phyloP scores from a whole-genome alignment of 2,797 vertebrate species.

The Microhierax caerulescens region DNA sequence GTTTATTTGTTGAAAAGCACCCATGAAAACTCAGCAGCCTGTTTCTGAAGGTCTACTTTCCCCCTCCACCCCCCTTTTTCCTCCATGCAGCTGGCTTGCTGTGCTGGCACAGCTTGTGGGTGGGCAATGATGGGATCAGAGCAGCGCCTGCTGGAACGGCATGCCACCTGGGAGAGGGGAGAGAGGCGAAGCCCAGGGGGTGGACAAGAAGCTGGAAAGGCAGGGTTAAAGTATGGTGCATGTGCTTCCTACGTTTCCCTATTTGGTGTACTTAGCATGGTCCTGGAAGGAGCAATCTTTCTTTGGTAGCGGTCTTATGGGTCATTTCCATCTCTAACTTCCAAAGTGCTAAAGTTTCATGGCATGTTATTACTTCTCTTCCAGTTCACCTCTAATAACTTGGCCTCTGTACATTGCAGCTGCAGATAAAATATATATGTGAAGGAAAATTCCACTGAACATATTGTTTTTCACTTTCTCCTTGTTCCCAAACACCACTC shows the following conservation, averaged over 20 bases:
- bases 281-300: neutral
- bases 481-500: neutral
- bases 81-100: neutral
- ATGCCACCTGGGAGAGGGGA: neutral
- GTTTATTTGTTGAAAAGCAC: neutral
- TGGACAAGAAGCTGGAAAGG: neutral
- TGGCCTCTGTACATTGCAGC: neutral
- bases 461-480: neutral
- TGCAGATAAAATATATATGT: neutral
- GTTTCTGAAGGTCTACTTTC: neutral
- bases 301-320: neutral
- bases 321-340: neutral
- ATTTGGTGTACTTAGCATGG: neutral
- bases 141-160: accelerated
- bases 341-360: neutral
- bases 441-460: neutral
- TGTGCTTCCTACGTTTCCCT: neutral
- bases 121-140: neutral
- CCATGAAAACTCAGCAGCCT: neutral
- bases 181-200: neutral
- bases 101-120: neutral
- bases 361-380: conserved; percentile 57
- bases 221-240: neutral
- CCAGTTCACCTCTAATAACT: conserved; percentile 23
- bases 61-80: neutral